phyloP scores from a whole-genome alignment of 1,140 invertebrate species.

The Trachymyrmex septentrionalis region DNA sequence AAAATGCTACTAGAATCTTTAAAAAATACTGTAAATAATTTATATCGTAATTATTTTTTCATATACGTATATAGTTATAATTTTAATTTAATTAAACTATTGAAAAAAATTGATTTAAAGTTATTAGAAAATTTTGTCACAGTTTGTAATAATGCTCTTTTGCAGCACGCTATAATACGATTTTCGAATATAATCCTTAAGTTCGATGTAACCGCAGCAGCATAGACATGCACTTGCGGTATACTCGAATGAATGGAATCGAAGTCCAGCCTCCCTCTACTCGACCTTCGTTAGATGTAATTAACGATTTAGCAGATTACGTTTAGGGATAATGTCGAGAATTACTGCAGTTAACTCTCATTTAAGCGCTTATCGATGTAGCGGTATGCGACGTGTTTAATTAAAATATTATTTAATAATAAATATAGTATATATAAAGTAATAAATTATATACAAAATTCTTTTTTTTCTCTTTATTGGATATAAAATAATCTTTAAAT shows the following conservation, averaged over 20 bases:
- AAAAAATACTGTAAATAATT: not conserved
- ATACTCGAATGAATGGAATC: constrained; percentile 46
- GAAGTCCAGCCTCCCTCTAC: constrained; percentile 3
- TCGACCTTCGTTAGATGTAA: constrained; percentile 18
- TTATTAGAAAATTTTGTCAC: not conserved
- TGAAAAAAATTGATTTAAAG: not conserved
- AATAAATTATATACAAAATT: constrained; percentile 1
- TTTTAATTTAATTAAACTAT: not conserved
- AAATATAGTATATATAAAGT: not conserved
- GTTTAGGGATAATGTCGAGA: constrained; percentile 27
- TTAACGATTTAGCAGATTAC: constrained; percentile 58
- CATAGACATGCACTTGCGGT: constrained; percentile 33
- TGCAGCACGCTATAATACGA: not conserved
- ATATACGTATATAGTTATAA: not conserved
- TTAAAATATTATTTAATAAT: constrained; percentile 27
- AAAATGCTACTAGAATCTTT: too few species aligned
- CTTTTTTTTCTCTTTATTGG: not conserved
- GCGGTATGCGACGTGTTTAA: not conserved
- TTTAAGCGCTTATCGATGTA: constrained; percentile 20
- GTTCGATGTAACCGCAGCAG: constrained; percentile 19
- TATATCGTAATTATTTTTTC: not conserved
- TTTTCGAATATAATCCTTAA: constrained; percentile 18
- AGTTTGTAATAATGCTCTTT: not conserved
- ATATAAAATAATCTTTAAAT: not conserved
- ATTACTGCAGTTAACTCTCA: constrained; percentile 21